phyloP scores from a whole-genome alignment of 1,140 invertebrate species.

The Drosophila nikananu region DNA sequence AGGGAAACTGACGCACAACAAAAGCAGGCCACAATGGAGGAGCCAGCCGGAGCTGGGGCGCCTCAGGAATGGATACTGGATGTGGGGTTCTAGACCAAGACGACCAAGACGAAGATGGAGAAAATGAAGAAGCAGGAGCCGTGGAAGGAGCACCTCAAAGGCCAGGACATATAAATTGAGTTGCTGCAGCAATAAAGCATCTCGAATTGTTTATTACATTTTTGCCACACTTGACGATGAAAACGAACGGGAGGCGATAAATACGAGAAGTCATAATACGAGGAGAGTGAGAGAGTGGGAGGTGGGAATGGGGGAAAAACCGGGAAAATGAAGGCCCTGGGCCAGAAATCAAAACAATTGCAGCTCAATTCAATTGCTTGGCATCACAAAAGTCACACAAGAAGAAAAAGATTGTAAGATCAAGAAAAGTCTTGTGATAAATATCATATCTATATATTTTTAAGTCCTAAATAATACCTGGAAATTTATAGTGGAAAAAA shows the following conservation, averaged over 20 bases:
- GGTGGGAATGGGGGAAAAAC: constrained; percentile 4
- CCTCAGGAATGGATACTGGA: neutral
- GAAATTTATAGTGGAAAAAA: no score
- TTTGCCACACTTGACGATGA: constrained; percentile 70
- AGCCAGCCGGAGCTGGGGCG: constrained; percentile 8
- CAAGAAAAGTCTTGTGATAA: neutral
- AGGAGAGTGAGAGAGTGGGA: constrained; percentile 4
- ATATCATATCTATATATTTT: neutral
- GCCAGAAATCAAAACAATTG: constrained; percentile 83
- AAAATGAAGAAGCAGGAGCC: constrained; percentile 8
- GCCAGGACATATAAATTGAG: constrained; percentile 73
- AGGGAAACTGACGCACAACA: constrained; percentile 82
- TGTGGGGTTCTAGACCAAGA: constrained; percentile 7
- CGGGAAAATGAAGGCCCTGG: constrained; percentile 58
- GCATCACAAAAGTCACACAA: constrained; percentile 24
- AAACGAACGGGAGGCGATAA: constrained; percentile 65
- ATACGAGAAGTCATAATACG: constrained; percentile 54
- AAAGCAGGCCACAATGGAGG: constrained; percentile 55
- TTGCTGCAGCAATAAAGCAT: constrained; percentile 73
- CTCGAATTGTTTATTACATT: constrained; percentile 81
- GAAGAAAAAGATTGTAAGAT: neutral
- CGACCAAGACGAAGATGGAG: constrained; percentile 9
- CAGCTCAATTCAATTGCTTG: constrained; percentile 80
- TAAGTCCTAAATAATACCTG: no score
- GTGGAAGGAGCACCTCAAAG: constrained; percentile 63